phyloP scores from a whole-genome alignment of 2,888 invertebrate genomes.

The Mesorhabditis spiculigera region DNA sequence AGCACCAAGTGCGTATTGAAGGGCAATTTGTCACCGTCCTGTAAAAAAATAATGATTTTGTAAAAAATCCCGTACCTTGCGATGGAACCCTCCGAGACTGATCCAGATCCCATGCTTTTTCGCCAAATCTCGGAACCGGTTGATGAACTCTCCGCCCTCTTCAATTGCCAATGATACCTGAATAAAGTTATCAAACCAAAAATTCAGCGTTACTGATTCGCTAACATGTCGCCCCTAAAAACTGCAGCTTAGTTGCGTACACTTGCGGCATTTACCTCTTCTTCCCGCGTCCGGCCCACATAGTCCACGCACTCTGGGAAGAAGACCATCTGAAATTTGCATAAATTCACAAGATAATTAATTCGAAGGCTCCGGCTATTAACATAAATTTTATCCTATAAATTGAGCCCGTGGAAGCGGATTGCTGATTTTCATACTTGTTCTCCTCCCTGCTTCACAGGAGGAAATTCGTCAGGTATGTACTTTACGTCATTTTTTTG shows the following conservation, averaged over 20 bases:
- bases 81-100: conserved; percentile 86
- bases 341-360: too few species aligned
- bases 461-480: too few species aligned
- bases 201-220: not conserved
- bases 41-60: not conserved
- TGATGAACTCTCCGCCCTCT: conserved; percentile 1
- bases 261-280: conserved; percentile 70
- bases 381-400: too few species aligned
- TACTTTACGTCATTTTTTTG: too few species aligned
- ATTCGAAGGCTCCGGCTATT: too few species aligned
- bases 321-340: conserved; percentile 75
- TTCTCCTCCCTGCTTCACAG: too few species aligned
- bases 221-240: conserved; percentile 64
- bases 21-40: conserved; percentile 59
- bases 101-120: conserved; percentile 76
- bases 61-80: conserved; percentile 25
- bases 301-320: conserved; percentile 93
- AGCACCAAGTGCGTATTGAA: conserved; percentile 83
- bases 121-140: conserved; percentile 73
- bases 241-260: conserved; percentile 71
- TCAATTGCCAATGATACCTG: not conserved
- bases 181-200: not conserved
- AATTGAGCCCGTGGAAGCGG: too few species aligned
- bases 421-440: too few species aligned
- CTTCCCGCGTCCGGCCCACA: conserved; percentile 73